phyloP scores from a whole-genome alignment of 92 coral and sea anemone species.

The Galaxea fascicularis region DNA sequence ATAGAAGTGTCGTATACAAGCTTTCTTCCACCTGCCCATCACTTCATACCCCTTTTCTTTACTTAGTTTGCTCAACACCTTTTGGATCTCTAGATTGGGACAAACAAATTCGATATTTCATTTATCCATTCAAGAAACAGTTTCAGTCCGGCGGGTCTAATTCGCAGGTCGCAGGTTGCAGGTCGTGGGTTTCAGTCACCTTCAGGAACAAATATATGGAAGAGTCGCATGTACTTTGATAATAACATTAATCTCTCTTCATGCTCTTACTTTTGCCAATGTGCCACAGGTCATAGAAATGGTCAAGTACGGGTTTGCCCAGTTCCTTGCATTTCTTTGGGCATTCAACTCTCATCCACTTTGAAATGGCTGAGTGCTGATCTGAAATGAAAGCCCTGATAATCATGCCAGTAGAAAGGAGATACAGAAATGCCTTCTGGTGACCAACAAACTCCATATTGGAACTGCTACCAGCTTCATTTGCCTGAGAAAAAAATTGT shows the following conservation, averaged over 20 bases:
- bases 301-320: slow-evolving; percentile 68
- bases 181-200: background rate
- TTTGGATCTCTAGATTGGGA: slow-evolving; percentile 57
- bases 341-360: slow-evolving; percentile 73
- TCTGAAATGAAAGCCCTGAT: slow-evolving; percentile 67
- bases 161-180: too few species aligned
- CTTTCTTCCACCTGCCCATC: slow-evolving; percentile 66
- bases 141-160: too few species aligned
- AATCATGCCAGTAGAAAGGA: slow-evolving; percentile 63
- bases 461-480: slow-evolving; percentile 72
- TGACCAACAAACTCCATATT: slow-evolving; percentile 73
- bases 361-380: slow-evolving; percentile 60
- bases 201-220: background rate
- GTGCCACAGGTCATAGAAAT: slow-evolving; percentile 79
- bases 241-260: background rate
- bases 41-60: slow-evolving; percentile 69
- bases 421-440: slow-evolving; percentile 60
- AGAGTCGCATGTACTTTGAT: slow-evolving; percentile 6
- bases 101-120: background rate
- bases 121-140: background rate
- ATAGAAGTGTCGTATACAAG: slow-evolving; percentile 73
- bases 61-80: slow-evolving; percentile 55
- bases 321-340: slow-evolving; percentile 63
- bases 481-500: slow-evolving; percentile 50
- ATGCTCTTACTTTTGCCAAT: slow-evolving; percentile 68